Conservation (phyloP, 2,797 vertebrate genomes). For the Aratinga solstitialis region DNA sequence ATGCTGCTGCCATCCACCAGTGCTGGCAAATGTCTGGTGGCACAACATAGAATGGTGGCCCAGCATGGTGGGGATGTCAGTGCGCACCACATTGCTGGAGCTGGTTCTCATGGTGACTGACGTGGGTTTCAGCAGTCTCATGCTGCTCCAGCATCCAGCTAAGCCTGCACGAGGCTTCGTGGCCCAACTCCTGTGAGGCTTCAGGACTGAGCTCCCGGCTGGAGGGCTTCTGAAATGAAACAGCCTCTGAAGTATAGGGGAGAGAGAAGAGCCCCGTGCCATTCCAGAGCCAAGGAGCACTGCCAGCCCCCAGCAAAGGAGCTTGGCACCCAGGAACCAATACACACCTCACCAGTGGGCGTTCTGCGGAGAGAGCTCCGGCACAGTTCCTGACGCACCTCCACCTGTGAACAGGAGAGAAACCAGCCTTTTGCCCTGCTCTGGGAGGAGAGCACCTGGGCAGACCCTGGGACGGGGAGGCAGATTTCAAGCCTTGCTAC, state of each 20-base stretch:
- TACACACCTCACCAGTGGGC: background rate
- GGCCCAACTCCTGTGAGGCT: background rate
- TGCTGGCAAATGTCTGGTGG: background rate
- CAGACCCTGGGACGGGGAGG: background rate
- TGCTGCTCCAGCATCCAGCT: slow-evolving; percentile 23
- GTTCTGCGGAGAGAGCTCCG: slow-evolving; percentile 3
- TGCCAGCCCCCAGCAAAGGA: background rate
- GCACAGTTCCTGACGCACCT: background rate
- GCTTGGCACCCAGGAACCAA: background rate
- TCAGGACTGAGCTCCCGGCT: background rate
- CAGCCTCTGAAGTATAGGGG: background rate
- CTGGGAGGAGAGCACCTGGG: background rate
- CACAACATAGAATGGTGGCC: background rate
- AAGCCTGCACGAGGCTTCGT: background rate
- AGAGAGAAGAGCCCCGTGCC: background rate
- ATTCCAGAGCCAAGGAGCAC: background rate
- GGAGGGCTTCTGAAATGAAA: background rate
- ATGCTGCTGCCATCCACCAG: background rate
- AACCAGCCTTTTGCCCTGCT: background rate
- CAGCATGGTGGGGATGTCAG: too few species aligned
- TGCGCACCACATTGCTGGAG: background rate
- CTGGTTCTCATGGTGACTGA: background rate
- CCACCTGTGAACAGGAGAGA: background rate
- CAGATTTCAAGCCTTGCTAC: background rate
- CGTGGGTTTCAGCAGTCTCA: background rate